A percentile compares a stretch with the other conserved stretches of the same genome.
Conservation (phyloP, 1,140 invertebrate species). For the Psix sp. region DNA sequence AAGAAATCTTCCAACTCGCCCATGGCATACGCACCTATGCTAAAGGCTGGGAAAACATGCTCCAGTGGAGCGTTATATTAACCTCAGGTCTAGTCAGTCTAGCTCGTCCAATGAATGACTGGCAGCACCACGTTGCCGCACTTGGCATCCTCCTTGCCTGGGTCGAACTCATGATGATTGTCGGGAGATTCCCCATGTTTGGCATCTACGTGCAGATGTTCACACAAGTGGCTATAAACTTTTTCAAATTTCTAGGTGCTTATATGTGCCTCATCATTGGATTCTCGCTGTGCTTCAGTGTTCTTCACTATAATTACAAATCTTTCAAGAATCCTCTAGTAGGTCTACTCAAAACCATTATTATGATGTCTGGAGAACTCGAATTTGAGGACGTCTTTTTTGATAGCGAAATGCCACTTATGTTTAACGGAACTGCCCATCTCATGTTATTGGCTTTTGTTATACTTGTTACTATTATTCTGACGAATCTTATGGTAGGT, state of each 20-base stretch:
- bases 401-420: conserved; percentile 75
- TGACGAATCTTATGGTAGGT: conserved; percentile 91
- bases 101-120: conserved; percentile 66
- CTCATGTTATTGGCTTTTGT: conserved; percentile 87
- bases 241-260: conserved; percentile 88
- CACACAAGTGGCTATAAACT: conserved; percentile 88
- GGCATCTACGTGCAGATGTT: conserved; percentile 92
- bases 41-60: conserved; percentile 89
- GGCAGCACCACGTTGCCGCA: conserved; percentile 89
- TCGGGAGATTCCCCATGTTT: conserved; percentile 89
- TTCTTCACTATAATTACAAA: conserved; percentile 86
- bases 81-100: conserved; percentile 79
- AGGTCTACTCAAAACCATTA: conserved; percentile 86
- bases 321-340: conserved; percentile 81
- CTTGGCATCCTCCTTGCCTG: conserved; percentile 86
- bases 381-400: conserved; percentile 92
- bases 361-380: conserved; percentile 93
- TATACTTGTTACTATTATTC: conserved; percentile 88
- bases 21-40: conserved; percentile 84
- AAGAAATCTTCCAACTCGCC: conserved; percentile 85
- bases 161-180: conserved; percentile 89
- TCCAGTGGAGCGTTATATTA: conserved; percentile 87
- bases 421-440: conserved; percentile 85
- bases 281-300: conserved; percentile 86
- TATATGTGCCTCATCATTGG: conserved; percentile 88